These are phyloP conservation scores for Boloria euphrosyne DNA, from an alignment of 2,888 invertebrate species.

Conservation along the genomic window DNA sequence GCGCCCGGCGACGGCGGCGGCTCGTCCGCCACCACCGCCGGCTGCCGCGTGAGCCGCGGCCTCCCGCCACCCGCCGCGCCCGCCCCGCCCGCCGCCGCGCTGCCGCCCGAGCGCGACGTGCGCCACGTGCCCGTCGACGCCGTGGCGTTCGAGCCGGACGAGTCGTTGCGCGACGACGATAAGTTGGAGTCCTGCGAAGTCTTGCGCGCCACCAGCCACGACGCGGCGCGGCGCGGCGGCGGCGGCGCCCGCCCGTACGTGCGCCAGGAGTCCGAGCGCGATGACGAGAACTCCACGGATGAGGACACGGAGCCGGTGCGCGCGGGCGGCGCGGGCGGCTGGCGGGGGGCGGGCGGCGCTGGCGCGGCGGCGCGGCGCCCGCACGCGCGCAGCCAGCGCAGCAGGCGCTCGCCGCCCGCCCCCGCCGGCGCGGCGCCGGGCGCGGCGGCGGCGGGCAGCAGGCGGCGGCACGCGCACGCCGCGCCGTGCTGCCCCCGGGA, in stretches of 20 bases:
- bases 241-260: constrained; percentile 91
- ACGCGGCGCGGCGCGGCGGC: constrained; percentile 90
- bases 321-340: constrained; percentile 59
- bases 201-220: constrained; percentile 95
- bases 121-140: constrained; percentile 95
- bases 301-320: constrained; percentile 84
- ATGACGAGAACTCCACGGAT: constrained; percentile 93
- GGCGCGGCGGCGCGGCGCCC: constrained; percentile 65
- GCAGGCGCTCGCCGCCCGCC: constrained; percentile 45
- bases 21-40: constrained; percentile 90
- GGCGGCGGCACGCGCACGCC: constrained; percentile 82
- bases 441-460: constrained; percentile 89
- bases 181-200: constrained; percentile 96
- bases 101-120: constrained; percentile 91
- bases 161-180: constrained; percentile 94
- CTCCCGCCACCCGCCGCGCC: constrained; percentile 87
- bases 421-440: constrained; percentile 72
- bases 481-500: constrained; percentile 86
- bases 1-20: constrained; percentile 80
- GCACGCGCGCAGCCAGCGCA: constrained; percentile 74
- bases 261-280: constrained; percentile 85
- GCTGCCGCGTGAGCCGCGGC: constrained; percentile 83
- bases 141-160: constrained; percentile 93
- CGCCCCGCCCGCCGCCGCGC: constrained; percentile 86
- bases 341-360: constrained; percentile 50